These are phyloP conservation scores for Daktulosphaira vitifoliae DNA, from an alignment of 1,140 invertebrate species.

Conservation along the genomic window DNA sequence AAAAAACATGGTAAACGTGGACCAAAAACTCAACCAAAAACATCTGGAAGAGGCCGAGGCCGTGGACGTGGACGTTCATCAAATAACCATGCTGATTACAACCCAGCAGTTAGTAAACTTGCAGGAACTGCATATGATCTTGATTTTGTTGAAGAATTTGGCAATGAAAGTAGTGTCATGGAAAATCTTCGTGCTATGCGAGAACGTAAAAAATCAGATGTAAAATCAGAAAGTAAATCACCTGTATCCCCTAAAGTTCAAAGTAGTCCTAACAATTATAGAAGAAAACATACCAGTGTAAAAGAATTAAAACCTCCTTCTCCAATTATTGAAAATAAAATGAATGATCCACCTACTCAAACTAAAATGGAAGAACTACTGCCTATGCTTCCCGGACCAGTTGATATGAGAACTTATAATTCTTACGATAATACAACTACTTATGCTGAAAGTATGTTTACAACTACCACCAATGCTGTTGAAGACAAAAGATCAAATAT, in stretches of 20 bases:
- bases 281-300: constrained; percentile 36
- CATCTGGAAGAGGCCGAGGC: constrained; percentile 50
- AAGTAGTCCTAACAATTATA: constrained; percentile 41
- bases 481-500: constrained; percentile 17
- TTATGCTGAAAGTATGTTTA: constrained; percentile 1
- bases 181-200: constrained; percentile 70
- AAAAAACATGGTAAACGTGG: constrained; percentile 42
- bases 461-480: constrained; percentile 6
- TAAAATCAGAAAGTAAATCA: constrained; percentile 55
- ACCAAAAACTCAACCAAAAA: constrained; percentile 47
- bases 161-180: constrained; percentile 47
- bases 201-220: constrained; percentile 67
- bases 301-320: constrained; percentile 38
- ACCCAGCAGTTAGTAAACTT: constrained; percentile 54
- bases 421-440: constrained; percentile 39
- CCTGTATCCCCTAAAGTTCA: constrained; percentile 38
- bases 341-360: constrained; percentile 36
- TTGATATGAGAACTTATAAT: constrained; percentile 79
- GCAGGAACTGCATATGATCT: constrained; percentile 79
- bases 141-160: constrained; percentile 70
- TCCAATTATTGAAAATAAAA: constrained; percentile 33
- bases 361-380: constrained; percentile 44
- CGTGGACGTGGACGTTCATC: constrained; percentile 60
- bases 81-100: constrained; percentile 37
- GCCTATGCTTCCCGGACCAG: constrained; percentile 68